A percentile compares a stretch with the other conserved stretches of the same genome.
These are phyloP conservation scores for Slavum lentiscoides DNA, from an alignment of 2,888 invertebrate genomes.

Conservation along the genomic window DNA sequence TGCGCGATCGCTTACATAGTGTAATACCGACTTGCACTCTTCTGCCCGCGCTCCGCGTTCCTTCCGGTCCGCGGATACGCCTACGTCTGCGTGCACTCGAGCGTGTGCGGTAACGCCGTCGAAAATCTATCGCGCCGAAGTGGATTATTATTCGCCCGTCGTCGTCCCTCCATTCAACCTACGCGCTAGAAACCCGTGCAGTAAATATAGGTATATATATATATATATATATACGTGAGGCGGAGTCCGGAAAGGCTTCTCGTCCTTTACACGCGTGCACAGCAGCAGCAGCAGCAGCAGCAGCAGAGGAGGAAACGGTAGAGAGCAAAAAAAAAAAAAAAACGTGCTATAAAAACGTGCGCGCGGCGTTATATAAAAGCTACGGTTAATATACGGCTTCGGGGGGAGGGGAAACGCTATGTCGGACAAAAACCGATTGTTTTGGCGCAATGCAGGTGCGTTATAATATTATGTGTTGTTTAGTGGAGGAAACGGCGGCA, in stretches of 20 bases:
- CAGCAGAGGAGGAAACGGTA: conserved; percentile 26
- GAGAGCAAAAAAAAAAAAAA: conserved; percentile 1
- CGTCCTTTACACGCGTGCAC: too few relatives aligned
- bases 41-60: too few relatives aligned
- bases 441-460: conserved; percentile 48
- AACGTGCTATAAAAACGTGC: too few relatives aligned
- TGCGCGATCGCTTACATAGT: too few relatives aligned
- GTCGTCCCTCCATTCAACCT: neutral
- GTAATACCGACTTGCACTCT: too few relatives aligned
- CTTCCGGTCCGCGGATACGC: conserved; percentile 22
- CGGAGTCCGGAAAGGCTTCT: conserved; percentile 40
- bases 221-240: too few relatives aligned
- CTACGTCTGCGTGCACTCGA: neutral
- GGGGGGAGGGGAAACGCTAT: neutral
- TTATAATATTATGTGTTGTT: neutral
- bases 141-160: neutral
- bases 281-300: too few relatives aligned
- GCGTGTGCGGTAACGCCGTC: too few relatives aligned
- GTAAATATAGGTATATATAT: too few relatives aligned
- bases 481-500: too few relatives aligned
- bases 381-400: conserved; percentile 25
- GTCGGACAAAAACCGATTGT: neutral
- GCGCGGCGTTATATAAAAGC: too few relatives aligned
- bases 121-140: too few relatives aligned
- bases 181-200: neutral